These are phyloP conservation scores for Chloroceryle amazona DNA, from an alignment of 2,797 vertebrate genomes.

Conservation along the genomic window DNA sequence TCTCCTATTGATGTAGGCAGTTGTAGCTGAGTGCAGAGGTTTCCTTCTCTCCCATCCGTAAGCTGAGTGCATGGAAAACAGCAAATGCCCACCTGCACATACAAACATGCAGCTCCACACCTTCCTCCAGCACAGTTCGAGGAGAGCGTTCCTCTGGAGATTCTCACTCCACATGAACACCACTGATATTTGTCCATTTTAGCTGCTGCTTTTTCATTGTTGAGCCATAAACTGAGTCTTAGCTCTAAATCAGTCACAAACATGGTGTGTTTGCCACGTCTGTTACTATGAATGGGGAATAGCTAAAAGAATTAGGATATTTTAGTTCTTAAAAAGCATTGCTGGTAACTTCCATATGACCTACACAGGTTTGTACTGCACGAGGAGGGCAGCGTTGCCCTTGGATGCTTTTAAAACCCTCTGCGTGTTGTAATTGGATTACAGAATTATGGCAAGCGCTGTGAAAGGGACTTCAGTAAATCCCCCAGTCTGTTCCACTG, in stretches of 20 bases:
- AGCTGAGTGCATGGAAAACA: not conserved
- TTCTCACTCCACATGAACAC: not conserved
- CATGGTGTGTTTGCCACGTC: not conserved
- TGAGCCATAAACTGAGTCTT: not conserved
- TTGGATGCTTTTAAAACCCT: not conserved
- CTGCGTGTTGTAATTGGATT: not conserved
- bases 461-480: not conserved
- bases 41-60: not conserved
- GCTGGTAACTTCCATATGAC: not conserved
- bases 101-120: not conserved
- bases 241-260: not conserved
- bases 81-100: not conserved
- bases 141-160: not conserved
- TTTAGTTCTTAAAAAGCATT: not conserved
- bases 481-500: not conserved
- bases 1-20: not conserved
- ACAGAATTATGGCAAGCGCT: not conserved
- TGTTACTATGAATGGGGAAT: not conserved
- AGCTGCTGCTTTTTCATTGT: not conserved
- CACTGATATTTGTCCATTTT: not conserved
- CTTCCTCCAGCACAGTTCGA: not conserved
- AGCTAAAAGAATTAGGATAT: not conserved
- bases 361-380: not conserved
- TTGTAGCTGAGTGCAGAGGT: not conserved
- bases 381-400: rapidly evolving